phyloP scores from a whole-genome alignment of 64 coral and sea anemone genomes.

The Porites lutea region DNA sequence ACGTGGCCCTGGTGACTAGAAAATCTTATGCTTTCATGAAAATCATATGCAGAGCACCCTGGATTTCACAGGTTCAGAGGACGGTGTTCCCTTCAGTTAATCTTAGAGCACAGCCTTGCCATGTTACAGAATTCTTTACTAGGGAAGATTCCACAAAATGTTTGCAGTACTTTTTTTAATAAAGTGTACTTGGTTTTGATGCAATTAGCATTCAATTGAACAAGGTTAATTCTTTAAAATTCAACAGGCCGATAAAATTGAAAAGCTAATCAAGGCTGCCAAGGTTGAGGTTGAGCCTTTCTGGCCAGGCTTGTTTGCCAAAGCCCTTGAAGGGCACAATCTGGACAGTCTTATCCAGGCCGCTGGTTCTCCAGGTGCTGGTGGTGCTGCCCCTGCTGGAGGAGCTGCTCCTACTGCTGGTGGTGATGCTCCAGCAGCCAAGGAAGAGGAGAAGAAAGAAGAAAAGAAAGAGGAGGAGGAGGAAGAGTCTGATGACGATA shows the following conservation, averaged over 20 bases:
- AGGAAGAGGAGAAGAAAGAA: conserved; percentile 65
- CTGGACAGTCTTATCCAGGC: conserved; percentile 86
- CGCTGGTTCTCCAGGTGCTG: conserved; percentile 90
- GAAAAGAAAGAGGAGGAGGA: conserved; percentile 90
- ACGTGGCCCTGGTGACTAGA: too few species aligned
- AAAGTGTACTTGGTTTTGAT: too few species aligned
- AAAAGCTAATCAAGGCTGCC: conserved; percentile 89
- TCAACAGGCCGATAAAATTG: conserved; percentile 89
- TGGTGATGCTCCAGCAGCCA: background rate
- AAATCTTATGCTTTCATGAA: too few species aligned
- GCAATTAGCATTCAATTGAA: too few species aligned
- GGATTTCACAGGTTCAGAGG: too few species aligned
- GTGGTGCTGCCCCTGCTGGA: conserved; percentile 71
- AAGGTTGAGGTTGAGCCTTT: conserved; percentile 93
- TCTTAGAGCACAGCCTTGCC: too few species aligned
- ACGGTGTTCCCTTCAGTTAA: too few species aligned
- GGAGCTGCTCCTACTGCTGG: conserved; percentile 33
- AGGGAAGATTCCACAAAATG: too few species aligned
- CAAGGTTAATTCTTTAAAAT: background rate
- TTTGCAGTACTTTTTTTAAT: too few species aligned
- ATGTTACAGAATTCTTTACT: too few species aligned
- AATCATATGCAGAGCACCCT: too few species aligned
- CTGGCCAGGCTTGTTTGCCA: conserved; percentile 99
- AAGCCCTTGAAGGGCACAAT: conserved; percentile 93
- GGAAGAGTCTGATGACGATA: conserved; percentile 95